Conservation (phyloP, 2,113 vertebrate genomes). For the Acanthochromis polyacanthus region DNA sequence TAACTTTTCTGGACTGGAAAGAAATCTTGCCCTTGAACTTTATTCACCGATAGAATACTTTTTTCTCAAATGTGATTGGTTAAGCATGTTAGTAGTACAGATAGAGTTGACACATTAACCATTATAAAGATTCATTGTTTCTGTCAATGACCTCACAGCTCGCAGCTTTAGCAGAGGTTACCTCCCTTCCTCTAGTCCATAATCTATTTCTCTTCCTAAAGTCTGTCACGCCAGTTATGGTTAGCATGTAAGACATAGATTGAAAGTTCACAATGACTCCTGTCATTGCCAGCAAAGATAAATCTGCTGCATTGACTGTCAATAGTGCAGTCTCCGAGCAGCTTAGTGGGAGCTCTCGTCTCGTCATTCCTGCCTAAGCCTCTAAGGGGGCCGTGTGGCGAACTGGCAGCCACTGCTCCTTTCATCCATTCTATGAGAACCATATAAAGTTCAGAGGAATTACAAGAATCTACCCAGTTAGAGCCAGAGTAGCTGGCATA, state of each 20-base stretch:
- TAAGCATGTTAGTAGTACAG: background rate
- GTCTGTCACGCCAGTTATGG: conserved; percentile 47
- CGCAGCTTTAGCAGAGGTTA: conserved; percentile 23
- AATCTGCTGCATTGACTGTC: conserved; percentile 69
- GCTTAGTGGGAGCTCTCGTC: conserved; percentile 72
- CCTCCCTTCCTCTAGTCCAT: conserved; percentile 5
- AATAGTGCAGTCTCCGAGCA: conserved; percentile 74
- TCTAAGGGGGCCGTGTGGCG: conserved; percentile 56
- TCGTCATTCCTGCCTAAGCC: conserved; percentile 67
- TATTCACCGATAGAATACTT: background rate
- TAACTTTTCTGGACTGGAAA: background rate
- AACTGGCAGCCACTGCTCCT: conserved; percentile 65
- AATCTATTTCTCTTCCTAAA: conserved; percentile 39
- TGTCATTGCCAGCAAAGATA: conserved; percentile 65
- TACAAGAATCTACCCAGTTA: conserved; percentile 74
- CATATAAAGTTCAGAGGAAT: conserved; percentile 80
- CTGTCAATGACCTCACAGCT: conserved; percentile 24
- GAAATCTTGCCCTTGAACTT: background rate
- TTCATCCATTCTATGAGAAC: conserved; percentile 73
- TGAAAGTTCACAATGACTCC: conserved; percentile 69
- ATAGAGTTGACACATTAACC: background rate
- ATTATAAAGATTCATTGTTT: conserved; percentile 2
- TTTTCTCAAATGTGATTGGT: too few species aligned
- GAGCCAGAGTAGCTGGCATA: conserved; percentile 52
- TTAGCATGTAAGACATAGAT: conserved; percentile 56